Evolutionary conservation across 2,797 vertebrate species (phyloP), one percentile per base, ranked within the genome.

Genomic region (Lindbergichthys nudifrons): DNA sequence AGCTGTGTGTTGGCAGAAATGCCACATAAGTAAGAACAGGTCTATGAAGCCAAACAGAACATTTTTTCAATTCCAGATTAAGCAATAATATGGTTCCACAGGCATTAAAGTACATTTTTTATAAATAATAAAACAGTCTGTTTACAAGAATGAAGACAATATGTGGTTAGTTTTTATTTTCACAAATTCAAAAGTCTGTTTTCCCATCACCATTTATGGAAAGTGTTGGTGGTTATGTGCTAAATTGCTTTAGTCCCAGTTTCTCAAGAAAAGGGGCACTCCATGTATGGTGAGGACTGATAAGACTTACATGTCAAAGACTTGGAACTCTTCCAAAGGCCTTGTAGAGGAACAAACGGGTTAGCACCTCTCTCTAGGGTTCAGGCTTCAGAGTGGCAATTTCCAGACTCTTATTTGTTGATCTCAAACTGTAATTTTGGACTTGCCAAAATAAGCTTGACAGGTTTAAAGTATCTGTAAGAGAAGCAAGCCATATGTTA

Each of bases 41-140:
- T 56, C 58, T 32, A 21, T 19, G 54, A 50, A 66, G 36, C 57
- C n/a, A 48, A 60, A 46, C 42, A 14, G 10, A 71, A 36, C 32
- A 50, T 30, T 16, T 39, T 72, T 58, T 65, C 57, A 48, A 26
- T 32, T 81, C 47, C 62, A 83, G 70, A 62, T 73, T 83, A 45
- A 46, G 14, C 26, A 43, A 53, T 26, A 51, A 9, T 48, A 36
- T 70, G 52, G 65, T 43, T 19, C 60, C 21, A 52, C 36, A 51
- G 56, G 19, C 47, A 75, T 67, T 54, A 36, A 63, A 15, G 23
- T 10, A 58, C 50, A 67, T 19, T 45, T 36, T 36, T 36, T 36
- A 62, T 36, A 61, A 68, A 30, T 66, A 66, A 62, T 21, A 5
- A 54, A 61, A 70, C 48, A 62, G 19, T 48, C 19, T 52, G 36